Base-by-base conservation (phyloP, 2,888 invertebrate species). In the Polydrusus tereticollis region DNA sequence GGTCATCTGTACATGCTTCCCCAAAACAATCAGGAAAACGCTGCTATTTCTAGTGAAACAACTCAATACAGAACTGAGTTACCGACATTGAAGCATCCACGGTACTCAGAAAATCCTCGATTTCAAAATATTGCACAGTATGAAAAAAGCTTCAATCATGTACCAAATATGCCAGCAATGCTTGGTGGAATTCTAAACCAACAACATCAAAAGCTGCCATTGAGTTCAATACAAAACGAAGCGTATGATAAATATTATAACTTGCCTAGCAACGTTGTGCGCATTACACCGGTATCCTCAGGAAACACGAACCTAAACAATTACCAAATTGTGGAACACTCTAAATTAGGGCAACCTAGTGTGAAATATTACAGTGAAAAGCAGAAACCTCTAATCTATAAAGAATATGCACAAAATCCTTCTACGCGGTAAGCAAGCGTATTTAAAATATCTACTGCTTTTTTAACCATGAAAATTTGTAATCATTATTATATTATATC, bases 191-290 rank as follows among this genome's bases (percentile, higher is more conserved):
- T 16, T 52, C 52, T 29, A 8, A 23, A 41, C 14, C 14, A 41
- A 21, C 36, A 41, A 41, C 12, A 10, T 23, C 18, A 58, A 18
- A 38, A 59, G 20, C 4, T 41, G 10, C 58, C 41, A 14, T 1
- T n/a, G 5, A 16, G 1, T 58, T 10, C 16, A 16, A 41, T 14
- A 41, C 12, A 59, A 23, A 59, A 59, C 8, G 41, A 41, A 14
- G 41, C 41, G 8, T 41, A 8, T 59, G 14, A 41, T 12, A 20
- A 41, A n/a, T 59, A 59, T 23, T 23, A 59, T 12, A 33, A 38
- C 0, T n/a, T 59, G 10, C 67, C 67, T n/a, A 58, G 41, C 33
- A 36, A 67, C 38, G 67, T 67, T 47, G n/a, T 59, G 16, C 58
- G 59, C 16, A 59, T 67, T 23, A 59, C 20, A 29, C 66, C 66